Base-by-base conservation (phyloP, 2,888 invertebrate genomes). In the Syrista parreyssii region DNA sequence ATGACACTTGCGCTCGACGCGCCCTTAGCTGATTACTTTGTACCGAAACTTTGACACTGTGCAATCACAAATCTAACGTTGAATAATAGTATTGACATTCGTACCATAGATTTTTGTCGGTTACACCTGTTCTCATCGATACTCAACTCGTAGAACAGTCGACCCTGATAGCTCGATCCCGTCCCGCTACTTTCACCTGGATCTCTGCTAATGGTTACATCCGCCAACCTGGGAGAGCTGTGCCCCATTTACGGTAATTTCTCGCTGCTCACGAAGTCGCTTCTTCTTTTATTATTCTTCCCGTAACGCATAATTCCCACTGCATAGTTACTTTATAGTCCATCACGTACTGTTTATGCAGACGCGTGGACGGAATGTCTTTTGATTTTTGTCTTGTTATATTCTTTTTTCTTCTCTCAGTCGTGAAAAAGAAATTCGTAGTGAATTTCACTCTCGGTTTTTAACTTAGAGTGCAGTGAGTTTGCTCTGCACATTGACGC, bases 141-240 rank as follows among this genome's bases (percentile, higher is more conserved):
- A 68, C 73, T 73, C 73, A 33, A 6, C 77, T 76, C 72, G 75
- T 74, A 80, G 76, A 81, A 79, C 79, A 73, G 34, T 76, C 81
- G 82, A 82, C 81, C 79, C 77, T 82, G 82, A 84, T 86, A 82
- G 30, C 32, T 80, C 77, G 81, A 82, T 83, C 84, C 80, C 81
- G 83, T 84, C 83, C 85, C 84, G 85, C 87, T 87, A 88, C 88
- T 89, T 88, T 89, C 88, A 89, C 89, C 87, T 86, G 85, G 83
- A 85, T 86, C 85, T 84, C 82, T 84, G 84, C 84, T 86, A 86
- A 87, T 88, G 86, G 88, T 86, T 86, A 87, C 87, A 88, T 88
- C 88, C 88, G 88, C 85, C 84, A 87, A 87, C 84, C 86, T 86
- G 86, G 83, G 86, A 87, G 85, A 88, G 86, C 85, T 87, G 86